Percentiles rank a stretch among this genome's conserved stretches.
phyloP scores from a whole-genome alignment of 2,888 invertebrate genomes.

The Eretmocerus hayati region DNA sequence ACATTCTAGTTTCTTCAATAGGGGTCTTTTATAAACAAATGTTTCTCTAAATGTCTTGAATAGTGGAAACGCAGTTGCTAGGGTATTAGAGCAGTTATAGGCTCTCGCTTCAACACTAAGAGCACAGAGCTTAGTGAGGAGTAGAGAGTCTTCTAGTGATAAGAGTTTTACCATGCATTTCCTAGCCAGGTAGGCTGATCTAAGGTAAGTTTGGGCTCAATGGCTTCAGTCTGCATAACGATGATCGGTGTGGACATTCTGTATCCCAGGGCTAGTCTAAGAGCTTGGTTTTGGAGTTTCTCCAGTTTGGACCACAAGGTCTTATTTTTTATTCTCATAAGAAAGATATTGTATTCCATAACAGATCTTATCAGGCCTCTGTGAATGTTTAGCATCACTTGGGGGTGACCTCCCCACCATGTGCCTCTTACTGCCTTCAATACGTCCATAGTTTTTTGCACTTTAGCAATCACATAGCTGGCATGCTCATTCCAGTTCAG shows the following conservation, averaged over 20 bases:
- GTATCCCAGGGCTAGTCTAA: neutral
- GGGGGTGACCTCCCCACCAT: slow-evolving; percentile 5
- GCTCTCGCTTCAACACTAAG: neutral
- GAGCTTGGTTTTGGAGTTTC: neutral
- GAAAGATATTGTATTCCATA: slow-evolving; percentile 2
- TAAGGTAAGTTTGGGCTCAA: neutral
- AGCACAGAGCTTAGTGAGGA: neutral
- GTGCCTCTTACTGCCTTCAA: neutral
- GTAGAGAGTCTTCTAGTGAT: neutral
- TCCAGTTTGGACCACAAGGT: neutral
- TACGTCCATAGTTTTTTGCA: neutral
- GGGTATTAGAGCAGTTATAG: neutral
- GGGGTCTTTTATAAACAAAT: neutral
- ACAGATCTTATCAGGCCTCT: neutral
- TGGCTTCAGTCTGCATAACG: neutral
- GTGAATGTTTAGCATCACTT: neutral
- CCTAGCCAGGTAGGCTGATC: neutral
- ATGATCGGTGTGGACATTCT: neutral
- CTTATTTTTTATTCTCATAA: neutral
- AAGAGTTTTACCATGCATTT: neutral
- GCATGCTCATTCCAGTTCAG: neutral
- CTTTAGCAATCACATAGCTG: neutral
- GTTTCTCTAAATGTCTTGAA: neutral
- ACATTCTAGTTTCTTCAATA: neutral
- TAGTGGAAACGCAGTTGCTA: neutral